phyloP scores from a whole-genome alignment of 2,888 invertebrate genomes.

The Melinopterus prodromus region DNA sequence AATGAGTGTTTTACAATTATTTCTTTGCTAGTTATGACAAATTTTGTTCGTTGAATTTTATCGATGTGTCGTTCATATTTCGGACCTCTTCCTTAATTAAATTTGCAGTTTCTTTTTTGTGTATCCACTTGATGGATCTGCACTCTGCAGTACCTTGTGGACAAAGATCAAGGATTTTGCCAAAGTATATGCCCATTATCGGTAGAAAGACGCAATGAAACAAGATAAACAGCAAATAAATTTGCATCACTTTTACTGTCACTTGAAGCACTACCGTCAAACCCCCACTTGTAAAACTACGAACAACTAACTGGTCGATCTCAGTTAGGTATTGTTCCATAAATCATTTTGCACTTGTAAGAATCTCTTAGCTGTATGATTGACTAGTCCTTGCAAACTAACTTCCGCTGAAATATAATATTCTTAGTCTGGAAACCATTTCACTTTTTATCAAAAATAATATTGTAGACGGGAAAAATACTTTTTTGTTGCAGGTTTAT shows the following conservation, averaged over 20 bases:
- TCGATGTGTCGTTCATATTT: conserved; percentile 33
- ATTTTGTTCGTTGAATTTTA: too few species aligned
- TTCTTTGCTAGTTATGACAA: too few species aligned
- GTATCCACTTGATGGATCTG: conserved; percentile 34
- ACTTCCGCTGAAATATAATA: conserved; percentile 29
- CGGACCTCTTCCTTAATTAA: conserved; percentile 30
- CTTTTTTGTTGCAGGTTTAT: neutral
- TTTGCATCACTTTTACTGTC: conserved; percentile 22
- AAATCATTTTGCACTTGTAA: conserved; percentile 27
- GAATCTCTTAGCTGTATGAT: conserved; percentile 31
- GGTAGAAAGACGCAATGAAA: conserved; percentile 31
- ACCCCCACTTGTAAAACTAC: conserved; percentile 38
- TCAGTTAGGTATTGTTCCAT: neutral
- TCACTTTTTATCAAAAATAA: conserved; percentile 8
- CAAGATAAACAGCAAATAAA: conserved; percentile 37
- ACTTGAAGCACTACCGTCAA: conserved; percentile 33
- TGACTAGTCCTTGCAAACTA: conserved; percentile 34
- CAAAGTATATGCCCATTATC: conserved; percentile 32
- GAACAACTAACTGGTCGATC: neutral
- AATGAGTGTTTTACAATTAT: too few species aligned
- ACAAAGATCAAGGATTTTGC: conserved; percentile 36
- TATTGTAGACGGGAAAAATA: conserved; percentile 22
- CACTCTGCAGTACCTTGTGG: conserved; percentile 38
- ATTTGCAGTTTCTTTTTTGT: conserved; percentile 35
- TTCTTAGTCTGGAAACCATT: conserved; percentile 32